Evolutionary conservation across 2,888 invertebrate species (phyloP), one percentile per base, ranked within the genome.

Genomic region (Nomada flava): DNA sequence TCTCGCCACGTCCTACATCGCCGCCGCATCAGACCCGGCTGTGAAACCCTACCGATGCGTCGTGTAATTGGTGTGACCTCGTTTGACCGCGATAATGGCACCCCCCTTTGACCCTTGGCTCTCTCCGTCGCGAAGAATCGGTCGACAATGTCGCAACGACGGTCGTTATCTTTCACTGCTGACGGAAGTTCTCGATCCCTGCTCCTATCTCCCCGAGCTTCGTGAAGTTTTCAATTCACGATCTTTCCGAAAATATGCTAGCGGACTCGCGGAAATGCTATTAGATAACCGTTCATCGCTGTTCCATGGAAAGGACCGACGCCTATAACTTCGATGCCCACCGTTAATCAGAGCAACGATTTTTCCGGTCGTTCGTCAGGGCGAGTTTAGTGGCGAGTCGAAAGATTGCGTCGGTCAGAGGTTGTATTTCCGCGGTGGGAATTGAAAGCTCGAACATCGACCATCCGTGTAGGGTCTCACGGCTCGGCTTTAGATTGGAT

Each of bases 31-130:
- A 63, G 68, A 59, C 71, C 75, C 64, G 69, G 69, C 82, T 85
- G 83, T 86, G 87, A 91, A 90, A 88, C 82, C 80, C 83, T 87
- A 88, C 88, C 88, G 86, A 87, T 83, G 86, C 81, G 77, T 79
- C 79, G 83, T 89, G 90, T 92, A 93, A 93, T 92, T 92, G 90
- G 88, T 88, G 87, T 91, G 91, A 92, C 92, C 91, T 90, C 89
- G 82, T 91, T 92, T 91, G 90, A 92, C 92, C 92, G 90, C 89
- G 89, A 91, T 92, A 92, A 92, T 92, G 86, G 88, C 85, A 89
- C 85, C 85, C 87, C 89, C 84, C 85, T 79, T 74, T 53, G 76
- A 87, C 84, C 84, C 68, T 84, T 62, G 71, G 63, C 80, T 74
- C 36, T 57, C 55, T 60, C 62, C 65, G 68, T 64, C 65, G 42